Base-by-base conservation (phyloP, 2,888 invertebrate genomes). In the Tethea ocularis region DNA sequence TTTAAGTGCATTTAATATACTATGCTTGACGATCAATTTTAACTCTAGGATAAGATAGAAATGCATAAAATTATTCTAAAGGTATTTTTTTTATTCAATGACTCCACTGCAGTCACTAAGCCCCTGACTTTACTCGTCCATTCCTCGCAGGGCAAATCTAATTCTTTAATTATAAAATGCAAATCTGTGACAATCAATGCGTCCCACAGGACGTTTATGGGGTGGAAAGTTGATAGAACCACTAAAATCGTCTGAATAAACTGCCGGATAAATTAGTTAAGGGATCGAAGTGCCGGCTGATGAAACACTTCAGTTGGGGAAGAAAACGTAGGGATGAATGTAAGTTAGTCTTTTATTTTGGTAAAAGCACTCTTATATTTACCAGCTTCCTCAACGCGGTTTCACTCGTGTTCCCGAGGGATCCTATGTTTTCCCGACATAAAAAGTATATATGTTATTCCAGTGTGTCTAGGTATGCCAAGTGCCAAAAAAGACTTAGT, bases 111-210 rank as follows among this genome's bases (percentile, higher is more conserved):
- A 1, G 17, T 7, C 17, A 46, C 46, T 20, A 46, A 46, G 46
- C 10, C 10, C 20, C 2, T 3, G 0, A 6, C 46, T 20, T 46
- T 46, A 46, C 46, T 3, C 17, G 46, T 46, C 46, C 46, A 57
- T 57, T 62, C 60, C 57, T 61, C n/a, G 38, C 56, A 46, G 46
- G 55, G 72, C 65, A 72, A 59, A 80, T 84, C 81, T 87, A 85
- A 89, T 89, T 88, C 88, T 88, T 90, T 91, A 91, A 92, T 92
- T 91, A 92, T 91, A 91, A 91, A 89, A 92, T 92, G 91, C 88
- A 89, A 91, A 91, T 91, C 66, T 74, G 78, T 72, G 74, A 77
- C 86, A 86, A 90, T 88, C 87, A 84, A 88, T 86, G 86, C 71
- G 71, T 69, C 86, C 84, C 82, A 58, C 51, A 68, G 77, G 87